Percentiles rank a stretch among this genome's conserved stretches.
These are phyloP conservation scores for Drosophila pallidifrons DNA, from an alignment of 1,140 invertebrate genomes.

Conservation along the genomic window DNA sequence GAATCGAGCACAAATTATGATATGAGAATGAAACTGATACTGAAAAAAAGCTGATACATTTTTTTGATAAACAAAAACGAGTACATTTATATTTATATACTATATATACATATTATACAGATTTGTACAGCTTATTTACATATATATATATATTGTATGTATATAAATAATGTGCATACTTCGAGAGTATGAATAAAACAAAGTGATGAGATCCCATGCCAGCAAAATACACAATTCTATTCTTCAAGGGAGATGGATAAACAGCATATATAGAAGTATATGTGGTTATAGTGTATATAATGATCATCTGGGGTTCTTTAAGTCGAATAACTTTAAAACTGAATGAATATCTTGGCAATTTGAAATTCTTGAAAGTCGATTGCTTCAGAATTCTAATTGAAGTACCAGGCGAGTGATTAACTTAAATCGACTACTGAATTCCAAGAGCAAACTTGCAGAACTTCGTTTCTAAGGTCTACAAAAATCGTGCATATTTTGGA, in stretches of 20 bases:
- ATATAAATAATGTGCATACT: slow-evolving; percentile 36
- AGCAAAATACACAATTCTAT: slow-evolving; percentile 25
- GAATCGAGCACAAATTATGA: slow-evolving; percentile 31
- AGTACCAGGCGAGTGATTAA: not conserved
- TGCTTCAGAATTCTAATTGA: not conserved
- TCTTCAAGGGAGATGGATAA: not conserved
- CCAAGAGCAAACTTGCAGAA: no score
- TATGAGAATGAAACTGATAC: slow-evolving; percentile 5
- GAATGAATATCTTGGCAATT: no score
- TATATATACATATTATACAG: slow-evolving; percentile 4
- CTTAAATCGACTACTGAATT: no score
- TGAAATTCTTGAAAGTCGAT: no score
- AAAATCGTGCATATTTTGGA: no score
- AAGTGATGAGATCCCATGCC: slow-evolving; percentile 44
- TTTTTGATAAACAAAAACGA: slow-evolving; percentile 30
- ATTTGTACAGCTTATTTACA: slow-evolving; percentile 29
- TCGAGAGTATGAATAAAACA: slow-evolving; percentile 52
- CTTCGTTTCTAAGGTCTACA: no score
- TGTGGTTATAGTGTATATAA: no score
- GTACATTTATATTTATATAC: slow-evolving; percentile 19
- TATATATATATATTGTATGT: slow-evolving; percentile 13
- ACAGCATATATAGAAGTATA: no score
- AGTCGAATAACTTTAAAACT: no score
- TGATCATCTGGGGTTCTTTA: no score
- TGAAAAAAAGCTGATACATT: not conserved